Evolutionary conservation across 2,888 invertebrate genomes (phyloP).

Genomic region (Macrosiphum euphorbiae): DNA sequence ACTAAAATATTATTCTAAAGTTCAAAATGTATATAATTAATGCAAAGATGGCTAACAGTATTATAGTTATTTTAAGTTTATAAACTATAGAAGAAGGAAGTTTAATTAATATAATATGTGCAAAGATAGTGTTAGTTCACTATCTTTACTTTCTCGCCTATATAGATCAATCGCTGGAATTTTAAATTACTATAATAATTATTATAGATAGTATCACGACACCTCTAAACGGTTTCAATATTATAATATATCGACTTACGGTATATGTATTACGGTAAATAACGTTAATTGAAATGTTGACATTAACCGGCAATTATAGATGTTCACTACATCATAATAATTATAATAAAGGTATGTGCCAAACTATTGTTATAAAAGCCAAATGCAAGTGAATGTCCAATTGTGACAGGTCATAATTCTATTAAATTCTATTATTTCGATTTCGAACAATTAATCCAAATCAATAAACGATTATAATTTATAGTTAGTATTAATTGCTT

Average conservation of each 20-base stretch:
- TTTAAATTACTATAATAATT: background rate
- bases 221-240: background rate
- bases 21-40: too few species aligned
- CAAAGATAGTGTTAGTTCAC: background rate
- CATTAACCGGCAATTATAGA: background rate
- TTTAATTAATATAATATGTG: background rate
- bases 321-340: background rate
- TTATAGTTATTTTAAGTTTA: background rate
- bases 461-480: background rate
- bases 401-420: background rate
- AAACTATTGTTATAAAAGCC: background rate
- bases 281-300: background rate
- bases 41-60: background rate
- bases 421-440: background rate
- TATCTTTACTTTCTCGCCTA: background rate
- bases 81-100: slow-evolving; percentile 7
- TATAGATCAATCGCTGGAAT: background rate
- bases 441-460: background rate
- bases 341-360: background rate
- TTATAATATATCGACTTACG: background rate
- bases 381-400: background rate
- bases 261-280: background rate
- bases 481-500: background rate
- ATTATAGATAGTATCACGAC: background rate
- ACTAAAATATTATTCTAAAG: background rate